Base-by-base conservation (phyloP, 1,140 invertebrate species). In the Drosophila willistoni region DNA sequence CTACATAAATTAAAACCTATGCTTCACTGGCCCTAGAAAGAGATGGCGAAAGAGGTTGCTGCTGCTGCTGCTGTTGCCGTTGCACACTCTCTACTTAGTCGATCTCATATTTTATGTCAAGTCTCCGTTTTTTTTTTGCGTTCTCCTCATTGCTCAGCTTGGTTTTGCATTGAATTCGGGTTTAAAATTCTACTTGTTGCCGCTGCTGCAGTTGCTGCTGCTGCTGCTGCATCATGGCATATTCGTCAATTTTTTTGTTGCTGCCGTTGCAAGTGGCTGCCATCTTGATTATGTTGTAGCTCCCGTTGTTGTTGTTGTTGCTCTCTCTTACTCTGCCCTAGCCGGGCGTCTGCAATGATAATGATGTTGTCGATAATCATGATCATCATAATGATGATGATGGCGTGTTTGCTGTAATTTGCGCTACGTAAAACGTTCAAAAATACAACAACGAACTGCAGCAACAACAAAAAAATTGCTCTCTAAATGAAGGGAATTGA, bases 391-490 rank as follows among this genome's bases (percentile, higher is more conserved):
- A 71, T 71, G 82, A 86, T 76, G 79, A 89, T 76, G 82, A 87
- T 89, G 86, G 85, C 85, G 85, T 89, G 85, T 90, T 89, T 89
- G 78, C 85, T 90, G 85, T 89, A 89, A 89, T 89, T 89, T 89
- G 85, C 85, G 85, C 85, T 89, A 90, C 81, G 84, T 76, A 89
- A 86, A 89, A 90, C 84, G 85, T 89, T 90, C 85, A 90, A 89
- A 89, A 90, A 90, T 90, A 78, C 77, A 89, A 75, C 80, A 87
- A 83, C 79, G 72, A 86, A 87, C 83, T 77, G 76, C 79, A 71
- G 57, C 79, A 76, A 29, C 71, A 73, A 54, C 70, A 71, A 85
- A 69, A 79, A 86, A 86, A 87, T 51, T 89, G 67, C 80, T 80
- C 84, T 89, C 80, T 81, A 87, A 89, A 89, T 87, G 84, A 89